Percentiles rank a stretch among this genome's conserved stretches.
phyloP scores from a whole-genome alignment of 2,797 vertebrate species.

The Parambassis ranga region DNA sequence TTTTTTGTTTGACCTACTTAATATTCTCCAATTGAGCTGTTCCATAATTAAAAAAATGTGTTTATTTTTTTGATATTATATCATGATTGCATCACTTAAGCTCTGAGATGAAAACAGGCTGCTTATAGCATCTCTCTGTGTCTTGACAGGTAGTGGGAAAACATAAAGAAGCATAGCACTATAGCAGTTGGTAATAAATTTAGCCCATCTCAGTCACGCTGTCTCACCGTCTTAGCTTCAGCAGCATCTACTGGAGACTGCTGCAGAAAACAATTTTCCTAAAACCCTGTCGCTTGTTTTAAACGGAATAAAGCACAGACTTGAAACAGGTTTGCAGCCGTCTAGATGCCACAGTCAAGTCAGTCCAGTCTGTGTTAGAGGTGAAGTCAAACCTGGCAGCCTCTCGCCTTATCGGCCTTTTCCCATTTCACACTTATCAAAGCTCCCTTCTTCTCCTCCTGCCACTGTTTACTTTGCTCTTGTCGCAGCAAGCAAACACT shows the following conservation, averaged over 20 bases:
- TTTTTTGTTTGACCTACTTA: constrained; percentile 64
- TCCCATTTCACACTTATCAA: constrained; percentile 62
- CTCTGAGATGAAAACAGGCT: constrained; percentile 31
- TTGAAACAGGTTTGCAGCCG: constrained; percentile 32
- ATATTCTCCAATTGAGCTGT: constrained; percentile 31
- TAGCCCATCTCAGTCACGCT: constrained; percentile 41
- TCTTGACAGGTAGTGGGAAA: constrained; percentile 50
- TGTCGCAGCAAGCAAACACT: constrained; percentile 57
- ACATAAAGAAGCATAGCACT: constrained; percentile 19
- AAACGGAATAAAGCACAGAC: constrained; percentile 19
- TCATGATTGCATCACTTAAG: constrained; percentile 54
- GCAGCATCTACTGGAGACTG: constrained; percentile 24
- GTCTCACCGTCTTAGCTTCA: constrained; percentile 44
- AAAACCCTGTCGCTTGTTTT: constrained; percentile 21
- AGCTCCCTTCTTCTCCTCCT: constrained; percentile 39
- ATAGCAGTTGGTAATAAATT: constrained; percentile 34
- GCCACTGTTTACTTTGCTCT: constrained; percentile 51
- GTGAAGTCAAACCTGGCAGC: constrained; percentile 47
- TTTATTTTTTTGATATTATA: constrained; percentile 24
- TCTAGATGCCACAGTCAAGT: constrained; percentile 52
- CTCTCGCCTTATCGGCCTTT: constrained; percentile 52
- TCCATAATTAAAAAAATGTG: constrained; percentile 28
- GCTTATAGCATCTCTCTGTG: constrained; percentile 15
- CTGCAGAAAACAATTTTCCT: constrained; percentile 6
- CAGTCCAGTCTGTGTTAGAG: constrained; percentile 42